Conservation (phyloP, 64 coral and sea anemone species). For the Catalaphyllia jardinei region DNA sequence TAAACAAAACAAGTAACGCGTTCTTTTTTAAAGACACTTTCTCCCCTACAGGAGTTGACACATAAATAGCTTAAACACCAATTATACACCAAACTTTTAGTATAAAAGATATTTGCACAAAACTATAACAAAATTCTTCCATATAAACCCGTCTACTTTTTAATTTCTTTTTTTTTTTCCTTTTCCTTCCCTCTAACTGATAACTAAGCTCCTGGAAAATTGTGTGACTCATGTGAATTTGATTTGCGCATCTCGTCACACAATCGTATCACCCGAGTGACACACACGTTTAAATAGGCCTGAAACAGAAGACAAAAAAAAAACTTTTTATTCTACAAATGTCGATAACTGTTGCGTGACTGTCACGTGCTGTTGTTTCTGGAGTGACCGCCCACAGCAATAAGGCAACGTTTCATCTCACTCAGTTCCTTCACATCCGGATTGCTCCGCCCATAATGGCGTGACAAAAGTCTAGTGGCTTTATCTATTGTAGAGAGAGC, state of each 20-base stretch:
- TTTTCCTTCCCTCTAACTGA: neutral
- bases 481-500: slow-evolving; percentile 80
- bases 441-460: slow-evolving; percentile 76
- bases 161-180: neutral
- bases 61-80: slow-evolving; percentile 11
- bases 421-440: slow-evolving; percentile 88
- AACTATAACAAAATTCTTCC: neutral
- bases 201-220: neutral
- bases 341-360: neutral
- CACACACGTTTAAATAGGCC: neutral
- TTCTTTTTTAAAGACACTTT: neutral
- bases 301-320: neutral
- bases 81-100: slow-evolving; percentile 42
- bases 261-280: neutral
- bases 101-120: slow-evolving; percentile 43
- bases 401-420: slow-evolving; percentile 84
- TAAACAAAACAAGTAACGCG: slow-evolving; percentile 21
- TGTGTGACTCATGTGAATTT: neutral
- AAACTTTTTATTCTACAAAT: neutral
- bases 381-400: slow-evolving; percentile 19
- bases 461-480: slow-evolving; percentile 55
- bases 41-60: slow-evolving; percentile 15
- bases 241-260: neutral
- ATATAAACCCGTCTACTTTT: neutral
- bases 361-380: neutral